phyloP scores from a whole-genome alignment of 35 echinoderm and acorn worm species.

The Anneissia japonica region DNA sequence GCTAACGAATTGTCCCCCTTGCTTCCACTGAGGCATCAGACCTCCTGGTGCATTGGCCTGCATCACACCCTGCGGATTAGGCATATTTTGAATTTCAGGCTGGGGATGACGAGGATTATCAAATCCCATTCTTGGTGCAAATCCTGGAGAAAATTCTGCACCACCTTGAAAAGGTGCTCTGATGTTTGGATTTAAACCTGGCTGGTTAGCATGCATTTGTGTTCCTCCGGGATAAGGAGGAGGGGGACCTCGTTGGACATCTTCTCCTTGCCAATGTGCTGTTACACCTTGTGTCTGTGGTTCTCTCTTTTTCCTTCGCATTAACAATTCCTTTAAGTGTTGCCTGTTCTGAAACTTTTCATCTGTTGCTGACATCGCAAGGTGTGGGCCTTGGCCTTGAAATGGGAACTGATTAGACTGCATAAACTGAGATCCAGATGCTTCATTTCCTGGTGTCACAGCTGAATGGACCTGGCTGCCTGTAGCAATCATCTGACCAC shows the following conservation, averaged over 20 bases:
- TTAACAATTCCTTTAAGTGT: background rate
- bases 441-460: background rate
- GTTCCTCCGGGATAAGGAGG: constrained; percentile 76
- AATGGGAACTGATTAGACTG: background rate
- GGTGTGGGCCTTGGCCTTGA: background rate
- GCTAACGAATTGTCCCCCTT: background rate
- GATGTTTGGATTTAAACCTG: background rate
- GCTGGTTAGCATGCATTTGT: background rate
- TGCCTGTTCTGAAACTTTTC: background rate
- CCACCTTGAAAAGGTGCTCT: constrained; percentile 6
- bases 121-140: constrained; percentile 14
- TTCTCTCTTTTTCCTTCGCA: background rate
- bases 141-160: background rate
- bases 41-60: background rate
- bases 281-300: background rate
- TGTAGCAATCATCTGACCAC: background rate
- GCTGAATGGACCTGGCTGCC: background rate
- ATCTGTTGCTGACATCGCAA: background rate
- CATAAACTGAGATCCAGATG: background rate
- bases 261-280: background rate
- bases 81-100: background rate
- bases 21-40: constrained; percentile 16
- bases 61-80: background rate
- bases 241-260: constrained; percentile 40
- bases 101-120: background rate